These are phyloP conservation scores for Lycocorax pyrrhopterus DNA, from an alignment of 2,113 vertebrate species.

Conservation along the genomic window DNA sequence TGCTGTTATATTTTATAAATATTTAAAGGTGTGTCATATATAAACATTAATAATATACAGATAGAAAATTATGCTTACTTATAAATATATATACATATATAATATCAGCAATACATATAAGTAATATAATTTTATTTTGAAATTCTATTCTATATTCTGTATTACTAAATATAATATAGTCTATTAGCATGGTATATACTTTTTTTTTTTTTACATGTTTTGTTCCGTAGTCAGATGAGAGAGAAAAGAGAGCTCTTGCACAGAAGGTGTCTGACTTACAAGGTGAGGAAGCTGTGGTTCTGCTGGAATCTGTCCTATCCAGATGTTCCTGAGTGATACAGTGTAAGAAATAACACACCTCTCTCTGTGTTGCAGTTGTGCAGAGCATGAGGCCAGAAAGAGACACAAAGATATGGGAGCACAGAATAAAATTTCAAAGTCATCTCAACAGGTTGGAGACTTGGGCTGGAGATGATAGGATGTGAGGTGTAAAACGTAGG, in stretches of 20 bases:
- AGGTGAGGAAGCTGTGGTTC: background rate
- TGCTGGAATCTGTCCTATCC: background rate
- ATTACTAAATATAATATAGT: background rate
- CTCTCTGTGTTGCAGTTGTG: accelerated
- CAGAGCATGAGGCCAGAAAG: background rate
- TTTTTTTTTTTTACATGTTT: background rate
- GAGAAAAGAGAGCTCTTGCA: background rate
- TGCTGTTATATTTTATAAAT: background rate
- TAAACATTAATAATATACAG: background rate
- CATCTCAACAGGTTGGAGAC: background rate
- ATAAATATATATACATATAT: background rate
- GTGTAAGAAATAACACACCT: background rate
- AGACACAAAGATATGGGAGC: background rate
- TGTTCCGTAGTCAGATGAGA: background rate
- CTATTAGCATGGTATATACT: background rate
- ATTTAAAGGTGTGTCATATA: background rate
- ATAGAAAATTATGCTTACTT: background rate
- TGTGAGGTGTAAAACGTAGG: background rate
- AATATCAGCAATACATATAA: background rate
- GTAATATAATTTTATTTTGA: background rate
- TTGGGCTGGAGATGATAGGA: background rate
- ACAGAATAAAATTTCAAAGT: background rate
- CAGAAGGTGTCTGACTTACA: background rate
- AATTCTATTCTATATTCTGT: background rate
- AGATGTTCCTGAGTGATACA: background rate